Conservation (phyloP, 2,113 vertebrate genomes). For the Diphyllodes magnificus region DNA sequence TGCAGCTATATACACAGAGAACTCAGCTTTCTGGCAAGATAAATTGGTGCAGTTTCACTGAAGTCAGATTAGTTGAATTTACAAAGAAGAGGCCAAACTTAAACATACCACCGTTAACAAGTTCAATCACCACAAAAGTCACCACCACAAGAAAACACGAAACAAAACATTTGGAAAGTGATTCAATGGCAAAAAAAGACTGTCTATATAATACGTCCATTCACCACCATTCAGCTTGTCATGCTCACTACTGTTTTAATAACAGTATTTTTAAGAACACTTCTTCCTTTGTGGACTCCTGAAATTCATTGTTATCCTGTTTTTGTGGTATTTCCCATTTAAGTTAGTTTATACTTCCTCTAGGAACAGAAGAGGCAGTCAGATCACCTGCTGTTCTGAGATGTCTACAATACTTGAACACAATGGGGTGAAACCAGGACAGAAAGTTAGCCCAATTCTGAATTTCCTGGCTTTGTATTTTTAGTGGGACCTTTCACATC, state of each 20-base stretch:
- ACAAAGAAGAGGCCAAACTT: neutral
- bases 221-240: neutral
- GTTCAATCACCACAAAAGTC: neutral
- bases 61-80: neutral
- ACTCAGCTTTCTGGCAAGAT: neutral
- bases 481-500: conserved; percentile 5
- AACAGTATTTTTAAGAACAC: conserved; percentile 20
- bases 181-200: neutral
- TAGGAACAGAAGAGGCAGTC: conserved; percentile 32
- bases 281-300: conserved; percentile 3
- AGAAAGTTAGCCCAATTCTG: neutral
- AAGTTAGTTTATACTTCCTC: conserved; percentile 22
- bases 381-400: conserved; percentile 31
- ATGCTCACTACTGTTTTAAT: neutral
- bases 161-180: neutral
- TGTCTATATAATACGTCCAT: neutral
- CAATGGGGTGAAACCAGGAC: conserved; percentile 35
- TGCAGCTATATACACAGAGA: neutral
- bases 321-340: conserved; percentile 41
- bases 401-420: neutral
- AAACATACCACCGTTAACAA: neutral
- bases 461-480: conserved; percentile 58
- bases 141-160: neutral
- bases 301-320: conserved; percentile 34
- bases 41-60: neutral